Conservation (phyloP, 2,797 vertebrate species). For the Amblyopsis hoosieri region DNA sequence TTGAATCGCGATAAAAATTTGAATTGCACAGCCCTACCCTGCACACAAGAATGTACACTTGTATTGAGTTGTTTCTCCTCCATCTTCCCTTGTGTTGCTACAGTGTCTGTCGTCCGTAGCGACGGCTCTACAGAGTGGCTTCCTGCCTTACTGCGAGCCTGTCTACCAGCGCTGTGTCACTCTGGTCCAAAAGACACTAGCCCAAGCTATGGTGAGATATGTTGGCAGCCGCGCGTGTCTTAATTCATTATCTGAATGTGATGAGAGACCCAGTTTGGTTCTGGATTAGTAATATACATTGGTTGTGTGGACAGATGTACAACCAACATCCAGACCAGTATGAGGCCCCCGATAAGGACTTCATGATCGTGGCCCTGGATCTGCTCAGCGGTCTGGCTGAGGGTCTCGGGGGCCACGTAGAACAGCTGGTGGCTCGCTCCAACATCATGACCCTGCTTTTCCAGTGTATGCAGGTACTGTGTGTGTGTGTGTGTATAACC, state of each 20-base stretch:
- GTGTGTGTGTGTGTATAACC: neutral
- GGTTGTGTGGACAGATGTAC: slow-evolving; percentile 83
- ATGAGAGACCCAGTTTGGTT: neutral
- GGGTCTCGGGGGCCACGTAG: slow-evolving; percentile 87
- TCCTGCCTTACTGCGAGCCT: slow-evolving; percentile 94
- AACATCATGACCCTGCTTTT: slow-evolving; percentile 96
- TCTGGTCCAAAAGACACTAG: slow-evolving; percentile 92
- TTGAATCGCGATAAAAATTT: too few relatives aligned
- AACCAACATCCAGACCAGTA: slow-evolving; percentile 94
- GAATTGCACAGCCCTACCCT: too few relatives aligned
- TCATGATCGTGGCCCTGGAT: slow-evolving; percentile 96
- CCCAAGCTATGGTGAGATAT: slow-evolving; percentile 90
- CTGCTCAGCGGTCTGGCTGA: slow-evolving; percentile 92
- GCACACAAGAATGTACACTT: too few relatives aligned
- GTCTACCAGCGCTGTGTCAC: slow-evolving; percentile 97
- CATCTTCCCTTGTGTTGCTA: neutral
- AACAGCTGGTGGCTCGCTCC: slow-evolving; percentile 91
- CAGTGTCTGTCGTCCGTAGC: slow-evolving; percentile 94
- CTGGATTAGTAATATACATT: too few relatives aligned
- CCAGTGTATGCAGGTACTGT: slow-evolving; percentile 93
- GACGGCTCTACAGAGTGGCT: slow-evolving; percentile 92
- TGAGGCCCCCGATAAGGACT: slow-evolving; percentile 94
- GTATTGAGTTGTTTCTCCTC: too few relatives aligned
- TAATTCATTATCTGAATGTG: too few relatives aligned
- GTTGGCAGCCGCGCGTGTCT: too few relatives aligned